Evolutionary conservation across 2,797 vertebrate genomes (phyloP), one percentile per base, ranked within the genome.

Genomic region (Chaenodraco wilsoni): DNA sequence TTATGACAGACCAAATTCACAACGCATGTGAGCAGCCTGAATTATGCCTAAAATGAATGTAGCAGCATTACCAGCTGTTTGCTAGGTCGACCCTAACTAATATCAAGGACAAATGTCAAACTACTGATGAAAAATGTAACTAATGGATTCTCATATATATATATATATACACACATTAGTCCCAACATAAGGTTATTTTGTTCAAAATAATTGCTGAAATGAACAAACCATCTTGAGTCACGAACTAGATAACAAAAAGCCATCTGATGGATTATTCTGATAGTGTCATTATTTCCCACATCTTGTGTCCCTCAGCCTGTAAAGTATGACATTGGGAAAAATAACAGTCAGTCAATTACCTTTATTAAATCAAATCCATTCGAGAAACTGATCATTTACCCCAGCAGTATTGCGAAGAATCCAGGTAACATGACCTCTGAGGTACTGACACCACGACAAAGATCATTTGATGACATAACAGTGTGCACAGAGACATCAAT

Each of bases 351-450:
- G 57, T 65, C 43, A 61, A 45, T 64, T 52, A 40, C 58, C 72
- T 91, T 88, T 90, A 93, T 92, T 92, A 43, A 82, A 83, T 65
- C 49, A 74, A 82, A 77, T 19, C 41, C 19, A 69, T 65, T 58
- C 0, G 72, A 74, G 31, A 49, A 81, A 82, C 61, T 44, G 14
- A 68, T 45, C 13, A 50, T 71, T 68, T 66, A 46, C 49, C 21
- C 13, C 44, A 69, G 49, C n/a, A 83, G 59, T 51, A 78, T 10
- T 37, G 52, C 83, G 48, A 64, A 69, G 9, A 79, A 71, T 81
- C 69, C 75, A 80, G 69, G 75, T 63, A 62, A 56, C 49, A 78
- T 65, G 15, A 76, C 60, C 72, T 71, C 64, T 55, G 27, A 67
- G 43, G 45, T 68, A 74, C 21, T 41, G 33, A 62, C 69, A 76